phyloP scores from a whole-genome alignment of 2,797 vertebrate species.

The Myoxocephalus aenaeus region DNA sequence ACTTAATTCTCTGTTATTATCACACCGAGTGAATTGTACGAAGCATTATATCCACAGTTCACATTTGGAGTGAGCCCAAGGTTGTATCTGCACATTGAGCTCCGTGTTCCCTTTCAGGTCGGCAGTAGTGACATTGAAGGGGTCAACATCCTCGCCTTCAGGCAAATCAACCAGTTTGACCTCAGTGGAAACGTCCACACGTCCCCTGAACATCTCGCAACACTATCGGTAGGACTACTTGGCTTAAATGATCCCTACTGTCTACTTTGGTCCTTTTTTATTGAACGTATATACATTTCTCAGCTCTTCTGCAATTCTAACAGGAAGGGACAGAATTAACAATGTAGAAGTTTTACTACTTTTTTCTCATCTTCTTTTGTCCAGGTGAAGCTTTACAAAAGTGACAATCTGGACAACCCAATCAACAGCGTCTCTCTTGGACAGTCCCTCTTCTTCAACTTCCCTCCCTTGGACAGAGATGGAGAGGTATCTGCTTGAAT shows the following conservation, averaged over 20 bases:
- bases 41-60: constrained; percentile 40
- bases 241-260: rapidly evolving
- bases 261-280: background rate
- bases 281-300: background rate
- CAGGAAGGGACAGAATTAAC: background rate
- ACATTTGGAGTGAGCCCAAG: constrained; percentile 1
- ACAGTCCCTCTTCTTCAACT: constrained; percentile 97
- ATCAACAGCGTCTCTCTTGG: constrained; percentile 95
- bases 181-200: constrained; percentile 97
- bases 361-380: background rate
- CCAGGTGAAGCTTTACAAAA: constrained; percentile 96
- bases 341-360: background rate
- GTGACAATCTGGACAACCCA: constrained; percentile 93
- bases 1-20: constrained; percentile 73
- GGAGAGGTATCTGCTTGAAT: constrained; percentile 89
- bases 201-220: constrained; percentile 92
- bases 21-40: constrained; percentile 59
- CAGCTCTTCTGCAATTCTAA: background rate
- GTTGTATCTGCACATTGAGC: constrained; percentile 34
- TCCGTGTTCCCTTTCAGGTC: constrained; percentile 81
- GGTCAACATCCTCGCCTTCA: constrained; percentile 96
- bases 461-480: constrained; percentile 93
- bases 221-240: constrained; percentile 86
- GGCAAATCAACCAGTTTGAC: constrained; percentile 98
- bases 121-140: constrained; percentile 92